Percentiles rank a stretch among this genome's conserved stretches.
Conservation (phyloP, 2,888 invertebrate species). For the Busseola fusca region DNA sequence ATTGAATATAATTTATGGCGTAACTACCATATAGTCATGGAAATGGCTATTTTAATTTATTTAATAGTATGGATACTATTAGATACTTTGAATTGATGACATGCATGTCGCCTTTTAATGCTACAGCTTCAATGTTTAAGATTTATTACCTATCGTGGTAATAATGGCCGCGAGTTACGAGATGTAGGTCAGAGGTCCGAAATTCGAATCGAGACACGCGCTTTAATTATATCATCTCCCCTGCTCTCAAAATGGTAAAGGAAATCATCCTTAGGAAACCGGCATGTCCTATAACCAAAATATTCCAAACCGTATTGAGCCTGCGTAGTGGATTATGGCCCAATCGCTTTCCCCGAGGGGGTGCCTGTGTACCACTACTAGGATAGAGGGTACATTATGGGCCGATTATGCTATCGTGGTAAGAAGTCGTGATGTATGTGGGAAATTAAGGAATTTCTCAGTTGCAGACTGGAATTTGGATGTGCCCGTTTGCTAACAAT, state of each 20-base stretch:
- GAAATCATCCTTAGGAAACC: background rate
- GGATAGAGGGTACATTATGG: background rate
- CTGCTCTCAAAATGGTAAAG: background rate
- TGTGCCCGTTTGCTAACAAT: background rate
- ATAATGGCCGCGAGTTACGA: background rate
- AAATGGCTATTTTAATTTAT: slow-evolving; percentile 20
- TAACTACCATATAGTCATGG: slow-evolving; percentile 7
- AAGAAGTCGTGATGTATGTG: background rate
- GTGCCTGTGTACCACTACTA: too few species aligned
- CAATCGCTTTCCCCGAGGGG: too few species aligned
- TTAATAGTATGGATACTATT: slow-evolving; percentile 20
- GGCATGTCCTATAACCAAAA: background rate
- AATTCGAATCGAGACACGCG: background rate
- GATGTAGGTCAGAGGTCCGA: background rate
- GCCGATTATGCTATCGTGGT: background rate
- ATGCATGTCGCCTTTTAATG: background rate
- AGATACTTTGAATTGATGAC: slow-evolving; percentile 16
- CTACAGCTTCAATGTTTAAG: background rate
- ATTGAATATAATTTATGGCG: slow-evolving; percentile 24
- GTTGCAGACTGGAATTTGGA: too few species aligned
- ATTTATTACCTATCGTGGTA: background rate
- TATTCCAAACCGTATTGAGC: background rate
- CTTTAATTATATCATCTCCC: background rate
- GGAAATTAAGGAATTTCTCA: background rate
- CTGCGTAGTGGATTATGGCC: background rate